A percentile compares a stretch with the other conserved stretches of the same genome.
These are phyloP conservation scores for Rhinoderma darwinii DNA, from an alignment of 2,113 vertebrate genomes.

Conservation along the genomic window DNA sequence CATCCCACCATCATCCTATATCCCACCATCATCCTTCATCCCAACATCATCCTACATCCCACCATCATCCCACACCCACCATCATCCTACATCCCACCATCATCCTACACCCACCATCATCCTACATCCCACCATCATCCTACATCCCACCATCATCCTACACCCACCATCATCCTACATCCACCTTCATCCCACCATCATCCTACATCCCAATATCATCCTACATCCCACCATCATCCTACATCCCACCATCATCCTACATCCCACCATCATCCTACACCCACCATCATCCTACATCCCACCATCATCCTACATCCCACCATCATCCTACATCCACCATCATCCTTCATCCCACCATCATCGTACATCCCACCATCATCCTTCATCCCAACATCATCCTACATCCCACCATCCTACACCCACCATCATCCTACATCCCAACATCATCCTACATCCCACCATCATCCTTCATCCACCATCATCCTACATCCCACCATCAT, in stretches of 20 bases:
- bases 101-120: neutral
- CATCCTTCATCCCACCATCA: neutral
- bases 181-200: neutral
- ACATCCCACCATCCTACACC: neutral
- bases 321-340: neutral
- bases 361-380: neutral
- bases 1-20: no score
- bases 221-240: neutral
- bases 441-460: neutral
- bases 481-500: neutral
- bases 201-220: neutral
- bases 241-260: neutral
- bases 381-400: neutral
- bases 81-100: no score
- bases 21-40: no score
- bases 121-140: neutral
- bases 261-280: neutral
- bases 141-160: neutral
- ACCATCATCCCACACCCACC: no score
- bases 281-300: neutral
- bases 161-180: neutral
- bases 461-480: neutral
- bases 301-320: neutral
- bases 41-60: no score
- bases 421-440: neutral